phyloP scores from a whole-genome alignment of 2,888 invertebrate species.

The Horisme vitalbata region DNA sequence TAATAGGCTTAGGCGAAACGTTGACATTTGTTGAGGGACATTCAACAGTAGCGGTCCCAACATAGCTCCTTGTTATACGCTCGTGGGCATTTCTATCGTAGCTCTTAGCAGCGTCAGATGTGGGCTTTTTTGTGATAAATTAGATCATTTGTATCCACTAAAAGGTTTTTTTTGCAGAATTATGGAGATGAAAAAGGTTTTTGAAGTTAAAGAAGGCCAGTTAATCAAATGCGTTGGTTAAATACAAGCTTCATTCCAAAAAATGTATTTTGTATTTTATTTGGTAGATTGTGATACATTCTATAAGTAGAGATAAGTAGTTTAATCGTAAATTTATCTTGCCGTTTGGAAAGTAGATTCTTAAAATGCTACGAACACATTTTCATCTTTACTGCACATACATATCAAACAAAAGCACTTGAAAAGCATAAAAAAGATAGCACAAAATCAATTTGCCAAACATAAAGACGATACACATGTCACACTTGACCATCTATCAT shows the following conservation, averaged over 20 bases:
- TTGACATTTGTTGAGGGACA: slow-evolving; percentile 67
- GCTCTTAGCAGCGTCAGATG: slow-evolving; percentile 18
- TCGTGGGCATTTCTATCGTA: slow-evolving; percentile 21
- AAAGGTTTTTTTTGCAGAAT: not conserved
- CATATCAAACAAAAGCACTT: not conserved
- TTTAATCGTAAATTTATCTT: no score
- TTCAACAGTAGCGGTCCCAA: slow-evolving; percentile 38
- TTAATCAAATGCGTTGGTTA: no score
- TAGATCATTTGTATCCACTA: not conserved
- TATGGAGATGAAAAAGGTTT: no score
- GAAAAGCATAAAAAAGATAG: slow-evolving; percentile 25
- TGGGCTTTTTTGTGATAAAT: slow-evolving; percentile 19
- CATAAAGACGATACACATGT: slow-evolving; percentile 71
- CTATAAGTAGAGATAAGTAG: no score
- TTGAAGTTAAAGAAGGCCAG: no score
- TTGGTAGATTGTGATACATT: no score
- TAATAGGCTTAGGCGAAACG: slow-evolving; percentile 71
- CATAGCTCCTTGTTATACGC: slow-evolving; percentile 30
- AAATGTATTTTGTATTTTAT: no score
- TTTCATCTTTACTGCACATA: not conserved
- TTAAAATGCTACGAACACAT: not conserved
- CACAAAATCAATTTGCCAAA: slow-evolving; percentile 61
- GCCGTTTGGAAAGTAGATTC: no score
- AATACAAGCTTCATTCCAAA: no score
- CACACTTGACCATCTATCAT: slow-evolving; percentile 65